Percentiles rank a stretch among this genome's conserved stretches.
These are phyloP conservation scores for Lasioglossum marginatum DNA, from an alignment of 2,888 invertebrate species.

Conservation along the genomic window DNA sequence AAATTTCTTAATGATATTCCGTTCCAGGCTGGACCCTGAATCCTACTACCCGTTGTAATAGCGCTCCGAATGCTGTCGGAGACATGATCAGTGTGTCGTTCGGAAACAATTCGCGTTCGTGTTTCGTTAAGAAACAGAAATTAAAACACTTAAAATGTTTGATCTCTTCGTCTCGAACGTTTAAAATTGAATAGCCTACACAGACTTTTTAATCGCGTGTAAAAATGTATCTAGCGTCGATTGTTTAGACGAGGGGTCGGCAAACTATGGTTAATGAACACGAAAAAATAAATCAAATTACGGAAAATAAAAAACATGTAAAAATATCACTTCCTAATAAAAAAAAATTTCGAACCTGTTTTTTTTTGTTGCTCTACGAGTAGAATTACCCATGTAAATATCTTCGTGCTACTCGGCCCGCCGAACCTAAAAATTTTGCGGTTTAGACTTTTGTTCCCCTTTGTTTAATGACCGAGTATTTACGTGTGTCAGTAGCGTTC, in stretches of 20 bases:
- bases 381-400: no score
- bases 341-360: no score
- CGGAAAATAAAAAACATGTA: no score
- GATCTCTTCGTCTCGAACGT: neutral
- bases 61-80: neutral
- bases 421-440: no score
- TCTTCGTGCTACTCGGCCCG: no score
- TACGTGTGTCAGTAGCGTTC: neutral
- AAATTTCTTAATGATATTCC: conserved; percentile 1
- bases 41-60: neutral
- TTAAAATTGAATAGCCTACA: neutral
- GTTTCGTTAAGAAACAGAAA: neutral
- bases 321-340: no score
- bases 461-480: neutral
- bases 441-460: neutral
- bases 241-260: neutral
- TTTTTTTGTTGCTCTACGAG: no score
- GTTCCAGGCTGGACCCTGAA: neutral
- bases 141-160: no score
- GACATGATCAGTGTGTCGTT: neutral
- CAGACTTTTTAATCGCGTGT: neutral
- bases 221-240: neutral
- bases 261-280: no score
- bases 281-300: no score
- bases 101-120: neutral